Conservation (phyloP, 2,888 invertebrate species). For the Phortica okadai region DNA sequence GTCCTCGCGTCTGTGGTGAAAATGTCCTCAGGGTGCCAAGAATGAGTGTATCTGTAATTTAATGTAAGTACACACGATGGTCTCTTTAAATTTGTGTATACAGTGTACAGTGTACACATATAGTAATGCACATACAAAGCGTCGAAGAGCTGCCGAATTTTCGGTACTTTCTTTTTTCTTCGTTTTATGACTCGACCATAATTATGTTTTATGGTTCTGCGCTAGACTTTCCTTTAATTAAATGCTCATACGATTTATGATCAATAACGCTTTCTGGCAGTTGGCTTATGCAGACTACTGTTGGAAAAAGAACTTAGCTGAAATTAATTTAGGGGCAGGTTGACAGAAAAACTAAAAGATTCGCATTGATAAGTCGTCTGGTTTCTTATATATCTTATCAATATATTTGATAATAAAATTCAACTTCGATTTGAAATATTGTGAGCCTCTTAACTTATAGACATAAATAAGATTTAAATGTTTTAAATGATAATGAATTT, state of each 20-base stretch:
- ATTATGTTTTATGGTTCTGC: conserved; percentile 26
- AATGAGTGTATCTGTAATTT: conserved; percentile 25
- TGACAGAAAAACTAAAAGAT: too few species aligned
- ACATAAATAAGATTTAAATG: too few species aligned
- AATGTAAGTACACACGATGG: conserved; percentile 39
- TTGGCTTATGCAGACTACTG: conserved; percentile 18
- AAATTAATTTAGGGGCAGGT: too few species aligned
- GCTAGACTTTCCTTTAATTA: conserved; percentile 27
- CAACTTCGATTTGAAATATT: too few species aligned
- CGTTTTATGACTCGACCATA: conserved; percentile 27
- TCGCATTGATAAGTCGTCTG: too few species aligned
- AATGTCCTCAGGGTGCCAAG: conserved; percentile 59
- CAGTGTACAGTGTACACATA: not conserved
- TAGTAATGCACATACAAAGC: not conserved
- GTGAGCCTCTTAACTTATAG: too few species aligned
- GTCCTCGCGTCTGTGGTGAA: conserved; percentile 45
- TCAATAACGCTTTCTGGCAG: conserved; percentile 33
- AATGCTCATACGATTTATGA: conserved; percentile 9
- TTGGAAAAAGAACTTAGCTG: too few species aligned
- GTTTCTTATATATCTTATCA: too few species aligned
- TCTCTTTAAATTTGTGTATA: conserved; percentile 31
- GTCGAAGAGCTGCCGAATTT: not conserved
- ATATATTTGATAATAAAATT: too few species aligned
- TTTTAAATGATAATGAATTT: not conserved
- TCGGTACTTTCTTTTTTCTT: not conserved